A percentile compares a stretch with the other conserved stretches of the same genome.
Conservation (phyloP, 2,888 invertebrate species). For the Formica aserva region DNA sequence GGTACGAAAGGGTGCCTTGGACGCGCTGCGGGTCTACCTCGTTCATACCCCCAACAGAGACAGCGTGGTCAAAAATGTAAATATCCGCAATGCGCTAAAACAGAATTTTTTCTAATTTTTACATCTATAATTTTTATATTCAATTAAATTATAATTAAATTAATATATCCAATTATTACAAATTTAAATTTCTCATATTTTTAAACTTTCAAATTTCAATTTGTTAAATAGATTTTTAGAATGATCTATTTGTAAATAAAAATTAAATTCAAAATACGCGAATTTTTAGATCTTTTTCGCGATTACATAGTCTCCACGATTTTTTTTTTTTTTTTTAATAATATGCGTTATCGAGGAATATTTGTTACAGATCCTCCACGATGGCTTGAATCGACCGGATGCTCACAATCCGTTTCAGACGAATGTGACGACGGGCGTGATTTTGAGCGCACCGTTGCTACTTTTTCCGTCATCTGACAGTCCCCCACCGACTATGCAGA, state of each 20-base stretch:
- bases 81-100: background rate
- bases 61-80: constrained; percentile 89
- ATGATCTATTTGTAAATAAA: background rate
- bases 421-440: constrained; percentile 84
- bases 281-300: background rate
- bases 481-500: constrained; percentile 73
- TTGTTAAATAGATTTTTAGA: background rate
- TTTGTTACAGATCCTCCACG: constrained; percentile 76
- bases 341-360: background rate
- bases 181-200: background rate
- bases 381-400: constrained; percentile 77
- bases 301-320: background rate
- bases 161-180: background rate
- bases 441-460: constrained; percentile 84
- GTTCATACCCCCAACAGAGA: constrained; percentile 90
- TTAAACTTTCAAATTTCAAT: background rate
- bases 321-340: background rate
- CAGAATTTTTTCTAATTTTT: background rate
- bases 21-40: constrained; percentile 91
- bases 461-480: constrained; percentile 82
- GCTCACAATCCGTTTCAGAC: constrained; percentile 83
- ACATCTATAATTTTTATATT: background rate
- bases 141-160: background rate
- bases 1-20: constrained; percentile 92
- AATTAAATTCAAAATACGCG: background rate